Evolutionary conservation across 2,888 invertebrate species (phyloP).

Genomic region (Macrophya alboannulata): DNA sequence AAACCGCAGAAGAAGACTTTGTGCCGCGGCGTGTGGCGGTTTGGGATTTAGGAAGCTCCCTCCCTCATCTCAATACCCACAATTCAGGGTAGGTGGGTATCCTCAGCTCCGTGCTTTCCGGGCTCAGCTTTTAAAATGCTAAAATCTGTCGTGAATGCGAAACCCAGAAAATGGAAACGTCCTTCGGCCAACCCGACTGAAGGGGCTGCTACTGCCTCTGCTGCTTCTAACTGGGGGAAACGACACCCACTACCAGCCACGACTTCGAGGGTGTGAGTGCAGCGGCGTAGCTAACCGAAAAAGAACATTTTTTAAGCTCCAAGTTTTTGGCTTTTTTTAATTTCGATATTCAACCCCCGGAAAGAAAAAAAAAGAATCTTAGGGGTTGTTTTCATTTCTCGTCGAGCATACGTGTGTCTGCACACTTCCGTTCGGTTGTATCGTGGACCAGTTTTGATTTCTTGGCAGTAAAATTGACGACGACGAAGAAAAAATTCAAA

Average conservation of each 20-base stretch:
- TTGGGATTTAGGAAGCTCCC: constrained; percentile 56
- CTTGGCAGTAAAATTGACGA: background rate
- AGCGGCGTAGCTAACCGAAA: background rate
- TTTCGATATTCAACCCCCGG: background rate
- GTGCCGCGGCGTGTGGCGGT: constrained; percentile 2
- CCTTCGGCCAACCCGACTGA: constrained; percentile 21
- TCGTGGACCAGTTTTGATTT: background rate
- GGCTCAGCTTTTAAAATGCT: constrained; percentile 45
- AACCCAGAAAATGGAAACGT: constrained; percentile 48
- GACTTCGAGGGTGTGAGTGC: constrained; percentile 4
- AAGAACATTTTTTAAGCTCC: background rate
- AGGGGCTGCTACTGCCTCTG: constrained; percentile 27
- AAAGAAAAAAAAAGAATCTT: background rate
- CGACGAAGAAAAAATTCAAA: background rate
- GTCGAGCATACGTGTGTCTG: too few species aligned
- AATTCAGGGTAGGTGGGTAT: background rate
- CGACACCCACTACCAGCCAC: constrained; percentile 8
- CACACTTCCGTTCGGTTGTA: background rate
- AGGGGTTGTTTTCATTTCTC: background rate
- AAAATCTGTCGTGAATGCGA: constrained; percentile 48
- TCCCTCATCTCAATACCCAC: background rate
- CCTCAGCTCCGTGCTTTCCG: constrained; percentile 30
- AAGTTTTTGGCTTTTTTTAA: background rate
- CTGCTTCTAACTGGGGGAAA: background rate
- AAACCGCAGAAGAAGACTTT: constrained; percentile 38